phyloP scores from a whole-genome alignment of 2,113 vertebrate genomes.

The Leuciscus idus region DNA sequence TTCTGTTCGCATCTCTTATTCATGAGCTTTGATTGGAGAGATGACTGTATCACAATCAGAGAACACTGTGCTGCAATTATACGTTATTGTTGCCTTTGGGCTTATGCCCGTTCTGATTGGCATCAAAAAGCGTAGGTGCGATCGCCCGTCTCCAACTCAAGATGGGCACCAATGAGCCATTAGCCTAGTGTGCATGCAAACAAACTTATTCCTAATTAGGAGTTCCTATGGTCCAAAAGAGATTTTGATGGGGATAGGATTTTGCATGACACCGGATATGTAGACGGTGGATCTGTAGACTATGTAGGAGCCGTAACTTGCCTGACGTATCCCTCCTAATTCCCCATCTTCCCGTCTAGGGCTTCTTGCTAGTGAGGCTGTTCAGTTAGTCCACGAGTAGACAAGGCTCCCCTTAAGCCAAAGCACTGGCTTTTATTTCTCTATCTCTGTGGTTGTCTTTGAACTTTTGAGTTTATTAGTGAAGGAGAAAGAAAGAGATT shows the following conservation, averaged over 20 bases:
- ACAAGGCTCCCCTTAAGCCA: neutral
- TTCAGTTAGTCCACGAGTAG: neutral
- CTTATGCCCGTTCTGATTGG: constrained; percentile 40
- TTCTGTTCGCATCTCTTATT: constrained; percentile 62
- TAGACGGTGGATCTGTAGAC: neutral
- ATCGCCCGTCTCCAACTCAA: neutral
- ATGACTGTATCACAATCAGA: constrained; percentile 59
- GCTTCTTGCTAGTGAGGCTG: neutral
- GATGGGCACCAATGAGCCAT: neutral
- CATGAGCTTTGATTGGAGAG: constrained; percentile 60
- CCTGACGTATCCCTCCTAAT: neutral
- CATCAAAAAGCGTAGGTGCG: neutral
- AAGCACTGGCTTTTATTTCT: constrained; percentile 38
- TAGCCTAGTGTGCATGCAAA: neutral
- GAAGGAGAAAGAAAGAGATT: neutral
- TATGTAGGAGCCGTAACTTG: neutral
- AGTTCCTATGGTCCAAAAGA: neutral
- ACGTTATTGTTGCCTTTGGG: constrained; percentile 49
- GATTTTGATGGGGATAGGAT: neutral
- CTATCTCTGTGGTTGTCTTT: constrained; percentile 32
- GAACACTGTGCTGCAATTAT: constrained; percentile 49
- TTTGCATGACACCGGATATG: neutral
- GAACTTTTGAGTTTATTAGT: constrained; percentile 41
- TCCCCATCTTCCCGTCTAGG: neutral
- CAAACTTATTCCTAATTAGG: neutral